Conservation (phyloP, 2,797 vertebrate genomes). For the Craterocephalus amniculus region DNA sequence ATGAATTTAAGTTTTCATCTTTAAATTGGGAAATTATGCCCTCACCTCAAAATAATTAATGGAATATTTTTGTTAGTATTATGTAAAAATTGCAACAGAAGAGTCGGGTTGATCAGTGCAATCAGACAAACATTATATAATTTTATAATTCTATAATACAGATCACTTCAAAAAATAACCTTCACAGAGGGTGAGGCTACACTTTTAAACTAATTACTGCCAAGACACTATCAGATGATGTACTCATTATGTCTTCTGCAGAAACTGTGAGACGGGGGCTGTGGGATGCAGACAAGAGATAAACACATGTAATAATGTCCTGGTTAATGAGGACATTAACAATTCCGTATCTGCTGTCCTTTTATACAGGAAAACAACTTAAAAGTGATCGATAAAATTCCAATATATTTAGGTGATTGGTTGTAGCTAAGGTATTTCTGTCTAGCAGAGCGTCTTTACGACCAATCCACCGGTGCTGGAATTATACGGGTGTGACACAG, state of each 20-base stretch:
- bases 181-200: constrained; percentile 51
- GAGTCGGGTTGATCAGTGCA: neutral
- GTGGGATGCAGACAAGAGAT: neutral
- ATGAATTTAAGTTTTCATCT: neutral
- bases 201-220: constrained; percentile 67
- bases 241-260: constrained; percentile 47
- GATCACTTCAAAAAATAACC: constrained; percentile 56
- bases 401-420: constrained; percentile 26
- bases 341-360: constrained; percentile 31
- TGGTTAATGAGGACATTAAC: constrained; percentile 39
- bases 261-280: constrained; percentile 7
- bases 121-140: constrained; percentile 10
- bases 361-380: constrained; percentile 39
- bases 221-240: constrained; percentile 45
- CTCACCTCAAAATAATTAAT: neutral
- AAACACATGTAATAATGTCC: constrained; percentile 16
- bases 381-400: constrained; percentile 30
- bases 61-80: neutral
- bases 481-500: constrained; percentile 39
- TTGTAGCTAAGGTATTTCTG: constrained; percentile 20
- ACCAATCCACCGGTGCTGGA: constrained; percentile 15
- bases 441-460: neutral
- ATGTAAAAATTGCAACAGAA: neutral
- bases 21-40: neutral
- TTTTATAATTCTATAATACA: constrained; percentile 29